phyloP scores from a whole-genome alignment of 2,113 vertebrate genomes.

The Sakesphorus luctuosus region DNA sequence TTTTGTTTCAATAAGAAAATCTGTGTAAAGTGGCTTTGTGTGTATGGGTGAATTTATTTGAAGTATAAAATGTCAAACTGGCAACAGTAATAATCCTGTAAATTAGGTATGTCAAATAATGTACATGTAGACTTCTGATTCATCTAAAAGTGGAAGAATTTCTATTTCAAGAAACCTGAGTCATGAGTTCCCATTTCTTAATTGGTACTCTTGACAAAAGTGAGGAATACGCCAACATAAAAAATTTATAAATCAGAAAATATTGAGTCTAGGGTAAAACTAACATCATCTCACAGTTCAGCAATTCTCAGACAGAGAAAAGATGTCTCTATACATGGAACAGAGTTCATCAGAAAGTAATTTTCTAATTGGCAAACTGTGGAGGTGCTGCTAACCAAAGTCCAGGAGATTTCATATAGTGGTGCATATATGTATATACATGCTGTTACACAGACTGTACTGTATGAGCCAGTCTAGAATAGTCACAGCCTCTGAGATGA shows the following conservation, averaged over 20 bases:
- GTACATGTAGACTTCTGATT: conserved; percentile 66
- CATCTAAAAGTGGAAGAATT: conserved; percentile 35
- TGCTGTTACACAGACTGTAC: neutral
- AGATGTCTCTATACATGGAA: neutral
- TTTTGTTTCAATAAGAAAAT: conserved; percentile 73
- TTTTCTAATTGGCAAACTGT: neutral
- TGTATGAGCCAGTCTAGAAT: neutral
- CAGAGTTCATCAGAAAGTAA: neutral
- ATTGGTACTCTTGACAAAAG: conserved; percentile 36
- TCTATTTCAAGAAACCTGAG: conserved; percentile 49
- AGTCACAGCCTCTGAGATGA: neutral
- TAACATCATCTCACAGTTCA: neutral
- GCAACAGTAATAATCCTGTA: conserved; percentile 51
- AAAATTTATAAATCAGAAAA: conserved; percentile 31
- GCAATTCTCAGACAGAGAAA: neutral
- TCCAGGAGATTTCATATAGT: neutral
- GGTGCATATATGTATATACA: neutral
- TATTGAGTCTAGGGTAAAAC: conserved; percentile 8
- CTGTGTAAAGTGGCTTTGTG: conserved; percentile 61
- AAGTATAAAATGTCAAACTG: conserved; percentile 72
- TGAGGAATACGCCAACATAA: neutral
- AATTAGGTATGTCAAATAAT: conserved; percentile 56
- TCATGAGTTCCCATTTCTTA: conserved; percentile 40
- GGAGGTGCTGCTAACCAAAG: neutral
- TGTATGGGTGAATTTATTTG: conserved; percentile 67